Base-by-base conservation (phyloP, 92 coral and sea anemone species). In the Zoanthus sansibaricus region DNA sequence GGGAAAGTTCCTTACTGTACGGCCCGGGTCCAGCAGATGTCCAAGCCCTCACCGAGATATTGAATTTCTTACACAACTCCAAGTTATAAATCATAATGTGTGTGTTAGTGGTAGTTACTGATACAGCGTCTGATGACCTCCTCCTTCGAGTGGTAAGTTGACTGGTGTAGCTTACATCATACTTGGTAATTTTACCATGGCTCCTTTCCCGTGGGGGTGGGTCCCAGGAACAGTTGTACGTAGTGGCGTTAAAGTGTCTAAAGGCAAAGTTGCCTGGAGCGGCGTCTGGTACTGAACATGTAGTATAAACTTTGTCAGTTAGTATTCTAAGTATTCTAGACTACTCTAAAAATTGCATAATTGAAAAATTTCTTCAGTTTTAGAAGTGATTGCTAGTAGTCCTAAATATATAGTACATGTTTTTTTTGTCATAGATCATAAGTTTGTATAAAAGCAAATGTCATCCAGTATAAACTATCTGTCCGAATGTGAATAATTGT, bases 21-120 rank as follows among this genome's bases (percentile, higher is more conserved):
- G n/a, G n/a, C n/a, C n/a, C n/a, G n/a, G n/a, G n/a, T n/a, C n/a
- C n/a, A n/a, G n/a, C n/a, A n/a, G 17, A 8, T 13, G 77, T 73
- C 54, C 77, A 44, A 3, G 77, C 77, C 21, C 56, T 73, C 5
- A 44, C 77, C 4, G 77, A 73, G 16, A 73, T 73, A 42, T 8
- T n/a, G 16, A 73, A 42, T 25, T 15, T 31, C 44, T 73, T 25
- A 20, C 77, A 73, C 10, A 73, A 25, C 54, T 44, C 2, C 15
- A 76, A 21, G n/a, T 20, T 31, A 54, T 45, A 76, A 7, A 76
- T 47, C 1, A 76, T 62, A 1, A 25, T 64, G 44, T 76, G 5
- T 3, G 80, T 49, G 4, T 49, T 20, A 1, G 2, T 30, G 4
- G 80, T 76, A 18, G 31, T 76, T 7, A 71, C 42, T 32, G 31